Conservation (phyloP, 2,797 vertebrate genomes). For the Molossus alvarezi region DNA sequence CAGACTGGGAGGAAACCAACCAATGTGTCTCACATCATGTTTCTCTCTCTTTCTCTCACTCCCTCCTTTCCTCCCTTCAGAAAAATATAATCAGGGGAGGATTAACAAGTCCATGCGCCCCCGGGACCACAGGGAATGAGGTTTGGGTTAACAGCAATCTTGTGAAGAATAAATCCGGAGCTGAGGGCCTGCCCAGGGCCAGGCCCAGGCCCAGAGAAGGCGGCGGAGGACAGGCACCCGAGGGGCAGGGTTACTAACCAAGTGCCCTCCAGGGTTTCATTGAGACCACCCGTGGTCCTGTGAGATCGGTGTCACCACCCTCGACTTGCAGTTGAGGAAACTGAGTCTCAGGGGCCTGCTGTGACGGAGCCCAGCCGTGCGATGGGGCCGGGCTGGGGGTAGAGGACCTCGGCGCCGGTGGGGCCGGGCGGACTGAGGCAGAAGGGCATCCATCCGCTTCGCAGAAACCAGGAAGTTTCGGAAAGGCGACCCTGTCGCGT, state of each 20-base stretch:
- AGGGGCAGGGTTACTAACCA: not conserved
- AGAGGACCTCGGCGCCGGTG: too few species aligned
- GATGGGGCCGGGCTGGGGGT: too few species aligned
- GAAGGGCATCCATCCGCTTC: not conserved
- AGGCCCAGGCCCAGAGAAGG: not conserved
- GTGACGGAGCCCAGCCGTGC: too few species aligned
- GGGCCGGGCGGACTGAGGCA: not conserved
- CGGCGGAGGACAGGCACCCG: not conserved
- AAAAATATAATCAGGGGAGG: too few species aligned
- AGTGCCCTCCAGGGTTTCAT: not conserved
- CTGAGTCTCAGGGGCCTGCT: not conserved
- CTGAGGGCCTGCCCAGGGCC: too few species aligned
- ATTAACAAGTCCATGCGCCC: too few species aligned
- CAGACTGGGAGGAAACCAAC: too few species aligned
- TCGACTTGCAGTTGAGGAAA: not conserved
- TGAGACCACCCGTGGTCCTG: not conserved
- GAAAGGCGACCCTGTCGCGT: not conserved
- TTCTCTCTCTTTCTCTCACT: too few species aligned
- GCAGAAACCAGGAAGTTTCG: not conserved
- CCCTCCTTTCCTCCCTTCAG: too few species aligned
- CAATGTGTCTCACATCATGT: too few species aligned
- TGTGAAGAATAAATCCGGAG: not conserved
- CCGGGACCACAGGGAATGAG: rapidly evolving
- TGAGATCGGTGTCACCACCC: not conserved
- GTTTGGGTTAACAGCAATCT: not conserved